Evolutionary conservation across 2,888 invertebrate species (phyloP).

Genomic region (Steromphala cineraria): DNA sequence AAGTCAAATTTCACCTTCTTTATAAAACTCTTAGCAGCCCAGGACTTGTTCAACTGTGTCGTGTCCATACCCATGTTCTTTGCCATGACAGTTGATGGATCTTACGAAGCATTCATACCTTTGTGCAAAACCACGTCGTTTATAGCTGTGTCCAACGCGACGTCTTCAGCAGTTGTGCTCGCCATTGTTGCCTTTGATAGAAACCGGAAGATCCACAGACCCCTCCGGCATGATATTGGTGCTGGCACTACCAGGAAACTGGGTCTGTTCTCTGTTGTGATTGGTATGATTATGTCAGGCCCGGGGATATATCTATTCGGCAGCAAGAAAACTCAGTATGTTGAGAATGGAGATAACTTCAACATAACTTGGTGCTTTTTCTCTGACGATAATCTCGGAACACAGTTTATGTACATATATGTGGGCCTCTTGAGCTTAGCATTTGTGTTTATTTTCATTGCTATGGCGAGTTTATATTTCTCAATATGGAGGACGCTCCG

Average conservation of each 20-base stretch:
- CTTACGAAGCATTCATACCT: background rate
- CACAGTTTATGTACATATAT: background rate
- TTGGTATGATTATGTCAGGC: background rate
- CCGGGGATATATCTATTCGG: conserved; percentile 3
- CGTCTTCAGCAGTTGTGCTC: conserved; percentile 4
- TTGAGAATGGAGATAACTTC: background rate
- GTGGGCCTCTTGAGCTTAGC: background rate
- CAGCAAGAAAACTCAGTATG: background rate
- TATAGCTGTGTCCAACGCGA: conserved; percentile 1
- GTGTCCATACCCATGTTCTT: background rate
- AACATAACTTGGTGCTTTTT: conserved; percentile 22
- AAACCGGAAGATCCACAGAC: conserved; percentile 14
- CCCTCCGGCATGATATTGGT: background rate
- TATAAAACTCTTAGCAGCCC: conserved; percentile 13
- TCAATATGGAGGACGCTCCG: conserved; percentile 15
- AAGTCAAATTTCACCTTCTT: conserved; percentile 20
- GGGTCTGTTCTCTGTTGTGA: background rate
- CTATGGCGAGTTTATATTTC: conserved; percentile 2
- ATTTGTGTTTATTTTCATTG: background rate
- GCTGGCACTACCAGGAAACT: background rate
- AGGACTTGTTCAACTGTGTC: conserved; percentile 22
- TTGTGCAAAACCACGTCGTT: conserved; percentile 12
- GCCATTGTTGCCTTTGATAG: conserved; percentile 18
- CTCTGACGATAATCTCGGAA: background rate
- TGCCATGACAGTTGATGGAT: background rate